Percentiles rank a stretch among this genome's conserved stretches.
Evolutionary conservation across 23 tunicate genomes (phyloP).

Genomic region (Trididemnum nubilum): DNA sequence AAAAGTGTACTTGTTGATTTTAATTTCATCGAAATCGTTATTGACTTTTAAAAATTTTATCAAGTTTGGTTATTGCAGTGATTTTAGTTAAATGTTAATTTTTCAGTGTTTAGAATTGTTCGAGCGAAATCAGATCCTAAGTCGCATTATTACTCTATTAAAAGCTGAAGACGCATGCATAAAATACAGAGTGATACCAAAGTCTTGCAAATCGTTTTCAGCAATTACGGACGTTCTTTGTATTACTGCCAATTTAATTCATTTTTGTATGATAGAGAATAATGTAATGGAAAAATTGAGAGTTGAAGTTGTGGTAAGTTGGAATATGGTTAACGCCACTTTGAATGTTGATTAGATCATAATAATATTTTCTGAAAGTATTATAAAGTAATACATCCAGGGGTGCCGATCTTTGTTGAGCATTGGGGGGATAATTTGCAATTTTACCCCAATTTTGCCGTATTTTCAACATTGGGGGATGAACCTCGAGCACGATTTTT

Average conservation of each 20-base stretch:
- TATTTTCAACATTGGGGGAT: too few relatives aligned
- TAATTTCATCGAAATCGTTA: too few relatives aligned
- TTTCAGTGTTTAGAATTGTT: slow-evolving; percentile 15
- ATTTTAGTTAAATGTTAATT: background rate
- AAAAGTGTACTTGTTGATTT: too few relatives aligned
- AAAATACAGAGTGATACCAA: slow-evolving; percentile 25
- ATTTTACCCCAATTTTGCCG: too few relatives aligned
- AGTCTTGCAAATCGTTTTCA: background rate
- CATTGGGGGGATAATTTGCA: too few relatives aligned
- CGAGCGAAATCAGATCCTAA: slow-evolving; percentile 11
- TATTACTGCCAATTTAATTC: slow-evolving; percentile 56
- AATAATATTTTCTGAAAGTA: too few relatives aligned
- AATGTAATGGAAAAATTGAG: slow-evolving; percentile 21
- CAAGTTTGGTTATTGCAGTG: too few relatives aligned
- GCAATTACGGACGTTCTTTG: slow-evolving; percentile 49
- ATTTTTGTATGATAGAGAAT: slow-evolving; percentile 37
- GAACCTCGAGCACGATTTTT: too few relatives aligned
- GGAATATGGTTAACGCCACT: background rate
- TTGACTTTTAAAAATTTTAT: too few relatives aligned
- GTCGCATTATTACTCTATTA: slow-evolving; percentile 11
- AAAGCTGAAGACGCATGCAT: slow-evolving; percentile 62
- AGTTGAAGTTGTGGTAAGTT: slow-evolving; percentile 57
- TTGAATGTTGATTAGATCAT: too few relatives aligned
- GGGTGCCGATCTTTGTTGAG: too few relatives aligned
- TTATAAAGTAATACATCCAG: too few relatives aligned